phyloP scores from a whole-genome alignment of 1,140 invertebrate genomes.

The Reticulitermes speratus region DNA sequence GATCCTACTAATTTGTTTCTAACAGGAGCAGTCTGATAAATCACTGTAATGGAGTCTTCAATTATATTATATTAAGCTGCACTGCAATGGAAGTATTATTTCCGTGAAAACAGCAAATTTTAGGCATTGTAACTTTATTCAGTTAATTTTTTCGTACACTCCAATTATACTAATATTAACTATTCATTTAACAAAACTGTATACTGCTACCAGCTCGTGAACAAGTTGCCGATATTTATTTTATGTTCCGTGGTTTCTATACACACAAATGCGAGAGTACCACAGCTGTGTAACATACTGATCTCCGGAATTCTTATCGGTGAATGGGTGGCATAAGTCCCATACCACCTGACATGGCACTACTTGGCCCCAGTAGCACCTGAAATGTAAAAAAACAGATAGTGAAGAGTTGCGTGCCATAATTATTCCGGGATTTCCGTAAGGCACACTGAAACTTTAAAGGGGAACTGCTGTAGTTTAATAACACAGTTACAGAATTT shows the following conservation, averaged over 20 bases:
- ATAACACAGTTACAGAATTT: too few relatives aligned
- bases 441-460: neutral
- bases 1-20: too few relatives aligned
- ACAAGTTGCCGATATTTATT: neutral
- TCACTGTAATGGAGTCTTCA: too few relatives aligned
- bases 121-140: neutral
- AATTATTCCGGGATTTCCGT: neutral
- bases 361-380: constrained; percentile 56
- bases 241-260: neutral
- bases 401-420: too few relatives aligned
- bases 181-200: neutral
- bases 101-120: neutral
- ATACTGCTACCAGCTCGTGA: neutral
- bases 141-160: neutral
- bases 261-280: neutral
- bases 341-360: constrained; percentile 46
- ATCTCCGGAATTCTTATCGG: constrained; percentile 46
- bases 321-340: constrained; percentile 53
- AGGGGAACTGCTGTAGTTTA: constrained; percentile 34
- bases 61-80: too few relatives aligned
- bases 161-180: neutral
- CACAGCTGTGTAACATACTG: neutral
- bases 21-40: too few relatives aligned
- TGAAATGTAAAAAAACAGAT: constrained; percentile 42
- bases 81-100: neutral